phyloP scores from a whole-genome alignment of 2,888 invertebrate genomes.

The Nebria brevicollis region DNA sequence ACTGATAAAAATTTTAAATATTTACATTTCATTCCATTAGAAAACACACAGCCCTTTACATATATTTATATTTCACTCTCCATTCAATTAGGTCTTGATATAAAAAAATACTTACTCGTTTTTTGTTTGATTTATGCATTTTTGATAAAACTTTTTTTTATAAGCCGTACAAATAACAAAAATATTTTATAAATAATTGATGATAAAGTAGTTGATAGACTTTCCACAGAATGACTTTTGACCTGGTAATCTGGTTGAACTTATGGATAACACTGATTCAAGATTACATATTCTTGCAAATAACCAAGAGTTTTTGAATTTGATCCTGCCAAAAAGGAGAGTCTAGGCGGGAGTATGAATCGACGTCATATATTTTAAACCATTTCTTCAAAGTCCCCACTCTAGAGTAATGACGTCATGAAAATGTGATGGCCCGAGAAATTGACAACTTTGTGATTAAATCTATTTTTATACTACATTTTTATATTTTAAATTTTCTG shows the following conservation, averaged over 20 bases:
- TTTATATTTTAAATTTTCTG: not conserved
- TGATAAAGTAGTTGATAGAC: not conserved
- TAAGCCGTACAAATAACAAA: slow-evolving; percentile 11
- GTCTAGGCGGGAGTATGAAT: slow-evolving; percentile 7
- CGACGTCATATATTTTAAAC: not conserved
- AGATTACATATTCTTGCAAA: slow-evolving; percentile 17
- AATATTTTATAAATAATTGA: not conserved
- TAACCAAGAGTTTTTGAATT: not conserved
- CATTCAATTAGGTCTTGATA: not conserved
- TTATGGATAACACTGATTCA: slow-evolving; percentile 9
- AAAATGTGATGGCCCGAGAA: not conserved
- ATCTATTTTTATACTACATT: not conserved
- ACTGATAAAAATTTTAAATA: too few species aligned
- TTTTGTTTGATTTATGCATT: slow-evolving; percentile 38
- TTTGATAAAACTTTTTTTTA: slow-evolving; percentile 1
- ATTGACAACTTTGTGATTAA: slow-evolving; percentile 11
- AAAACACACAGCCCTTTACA: too few species aligned
- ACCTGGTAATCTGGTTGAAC: slow-evolving; percentile 8
- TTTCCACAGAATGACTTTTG: slow-evolving; percentile 11
- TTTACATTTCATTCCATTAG: too few species aligned
- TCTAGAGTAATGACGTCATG: not conserved
- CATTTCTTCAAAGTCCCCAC: slow-evolving; percentile 1
- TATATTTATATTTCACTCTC: too few species aligned
- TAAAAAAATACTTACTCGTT: slow-evolving; percentile 30
- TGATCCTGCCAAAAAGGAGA: not conserved